Evolutionary conservation across 53 echinoderm and acorn worm species (phyloP).

Genomic region (Arbacia lixula): DNA sequence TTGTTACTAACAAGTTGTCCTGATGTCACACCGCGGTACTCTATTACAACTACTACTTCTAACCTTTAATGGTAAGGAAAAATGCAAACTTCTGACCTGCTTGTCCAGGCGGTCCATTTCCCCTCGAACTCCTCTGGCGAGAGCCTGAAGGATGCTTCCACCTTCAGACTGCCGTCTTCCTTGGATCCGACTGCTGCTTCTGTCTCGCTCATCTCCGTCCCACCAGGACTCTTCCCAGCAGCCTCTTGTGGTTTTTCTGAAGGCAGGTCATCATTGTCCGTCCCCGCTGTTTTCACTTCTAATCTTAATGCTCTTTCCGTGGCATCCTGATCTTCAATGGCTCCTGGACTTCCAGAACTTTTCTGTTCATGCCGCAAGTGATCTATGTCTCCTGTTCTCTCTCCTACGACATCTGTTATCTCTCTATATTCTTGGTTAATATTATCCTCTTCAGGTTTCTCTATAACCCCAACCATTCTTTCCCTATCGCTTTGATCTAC

Average conservation of each 20-base stretch:
- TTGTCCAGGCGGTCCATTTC: conserved; percentile 71
- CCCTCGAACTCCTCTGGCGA: conserved; percentile 84
- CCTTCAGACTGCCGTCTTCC: too few relatives aligned
- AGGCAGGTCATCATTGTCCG: not conserved
- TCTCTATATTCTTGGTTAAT: too few relatives aligned
- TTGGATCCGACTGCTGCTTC: not conserved
- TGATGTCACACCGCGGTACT: too few relatives aligned
- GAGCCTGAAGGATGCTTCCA: not conserved
- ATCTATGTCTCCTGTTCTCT: not conserved
- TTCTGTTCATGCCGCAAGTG: not conserved
- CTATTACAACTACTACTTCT: too few relatives aligned
- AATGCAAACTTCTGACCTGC: too few relatives aligned
- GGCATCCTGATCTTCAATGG: not conserved
- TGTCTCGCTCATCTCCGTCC: not conserved
- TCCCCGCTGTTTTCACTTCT: too few relatives aligned
- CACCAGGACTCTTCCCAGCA: not conserved
- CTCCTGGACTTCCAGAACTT: not conserved
- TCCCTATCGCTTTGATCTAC: not conserved
- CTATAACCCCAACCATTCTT: too few relatives aligned
- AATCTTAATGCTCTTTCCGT: not conserved
- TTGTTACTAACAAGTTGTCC: too few relatives aligned
- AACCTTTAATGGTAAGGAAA: too few relatives aligned
- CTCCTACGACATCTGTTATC: not conserved
- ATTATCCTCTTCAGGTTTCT: too few relatives aligned
- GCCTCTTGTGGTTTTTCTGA: not conserved